Base-by-base conservation (phyloP, 2,888 invertebrate genomes). In the Rhaphigaster nebulosa region DNA sequence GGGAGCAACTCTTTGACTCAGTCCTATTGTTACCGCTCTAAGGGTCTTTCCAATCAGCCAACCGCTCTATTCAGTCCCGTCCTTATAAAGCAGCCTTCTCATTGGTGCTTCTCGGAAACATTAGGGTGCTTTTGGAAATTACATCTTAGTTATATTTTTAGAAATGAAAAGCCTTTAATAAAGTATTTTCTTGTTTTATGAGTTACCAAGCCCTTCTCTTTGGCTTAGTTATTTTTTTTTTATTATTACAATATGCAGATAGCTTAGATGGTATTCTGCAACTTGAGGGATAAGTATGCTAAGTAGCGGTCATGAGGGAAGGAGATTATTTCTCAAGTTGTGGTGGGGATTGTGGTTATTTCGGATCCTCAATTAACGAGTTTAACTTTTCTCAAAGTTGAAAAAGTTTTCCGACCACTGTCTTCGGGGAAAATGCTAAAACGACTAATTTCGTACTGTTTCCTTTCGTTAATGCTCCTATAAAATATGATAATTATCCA, bases 331-430 rank as follows among this genome's bases (percentile, higher is more conserved):
- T 20, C 70, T 76, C 65, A 76, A 76, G 70, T 38, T 38, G 8
- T 10, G 38, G 20, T 10, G 18, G 70, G 45, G 45, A 84, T 84
- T 84, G 84, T 84, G 84, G 84, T 84, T n/a, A 41, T 26, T 50
- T 50, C n/a, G 45, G 84, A 84, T 45, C 45, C 84, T 41, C 84
- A 84, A 84, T 84, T 84, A 84, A 84, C 84, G 84, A 84, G 84
- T 84, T 84, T 23, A 84, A 84, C 84, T 84, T 50, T 50, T 38
- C 34, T 8, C 38, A 38, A 38, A 76, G 70, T 76, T 65, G 29
- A 80, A 45, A 45, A 80, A 80, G 80, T 80, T 76, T 80, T 15
- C 80, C 41, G 23, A 80, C 80, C 41, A 13, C 80, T 41, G 23
- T 41, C 26, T 80, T 26, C 18, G 41, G 38, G 18, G 65, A 65